Percentiles rank a stretch among this genome's conserved stretches.
Conservation (phyloP, 2,797 vertebrate species). For the Dryobates pubescens region DNA sequence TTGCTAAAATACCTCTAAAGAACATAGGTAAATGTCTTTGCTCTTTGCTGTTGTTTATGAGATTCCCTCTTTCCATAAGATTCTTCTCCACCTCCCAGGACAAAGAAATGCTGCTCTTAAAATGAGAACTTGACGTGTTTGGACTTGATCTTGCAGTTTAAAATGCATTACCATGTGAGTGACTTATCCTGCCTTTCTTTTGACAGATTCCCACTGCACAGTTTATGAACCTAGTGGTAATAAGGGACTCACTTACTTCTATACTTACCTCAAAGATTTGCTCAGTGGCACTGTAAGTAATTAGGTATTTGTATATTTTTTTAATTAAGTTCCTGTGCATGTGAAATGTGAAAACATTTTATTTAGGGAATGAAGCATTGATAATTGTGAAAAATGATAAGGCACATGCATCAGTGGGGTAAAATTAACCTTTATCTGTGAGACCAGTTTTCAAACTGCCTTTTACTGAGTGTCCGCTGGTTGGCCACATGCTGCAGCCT, state of each 20-base stretch:
- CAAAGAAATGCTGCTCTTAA: not conserved
- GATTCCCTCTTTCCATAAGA: not conserved
- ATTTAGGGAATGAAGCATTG: not conserved
- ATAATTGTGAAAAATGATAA: not conserved
- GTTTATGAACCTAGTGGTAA: conserved; percentile 72
- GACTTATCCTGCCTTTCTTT: conserved; percentile 17
- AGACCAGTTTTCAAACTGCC: not conserved
- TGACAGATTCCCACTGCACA: conserved; percentile 83
- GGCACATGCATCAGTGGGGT: not conserved
- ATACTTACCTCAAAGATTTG: conserved; percentile 89
- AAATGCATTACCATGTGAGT: not conserved
- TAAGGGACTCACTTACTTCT: conserved; percentile 87
- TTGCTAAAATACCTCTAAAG: conserved; percentile 46
- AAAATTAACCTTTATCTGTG: not conserved
- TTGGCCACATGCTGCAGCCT: not conserved
- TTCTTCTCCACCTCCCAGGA: not conserved
- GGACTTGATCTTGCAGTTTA: not conserved
- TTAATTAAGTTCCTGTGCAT: not conserved
- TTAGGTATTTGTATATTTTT: not conserved
- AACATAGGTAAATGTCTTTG: conserved; percentile 57
- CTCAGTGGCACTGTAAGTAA: conserved; percentile 91
- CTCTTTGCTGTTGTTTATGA: not conserved
- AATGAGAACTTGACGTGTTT: not conserved
- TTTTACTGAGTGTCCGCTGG: not conserved
- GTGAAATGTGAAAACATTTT: not conserved